Percentiles rank a stretch among this genome's conserved stretches.
These are phyloP conservation scores for Gila robusta DNA, from an alignment of 2,797 vertebrate species.

Conservation along the genomic window DNA sequence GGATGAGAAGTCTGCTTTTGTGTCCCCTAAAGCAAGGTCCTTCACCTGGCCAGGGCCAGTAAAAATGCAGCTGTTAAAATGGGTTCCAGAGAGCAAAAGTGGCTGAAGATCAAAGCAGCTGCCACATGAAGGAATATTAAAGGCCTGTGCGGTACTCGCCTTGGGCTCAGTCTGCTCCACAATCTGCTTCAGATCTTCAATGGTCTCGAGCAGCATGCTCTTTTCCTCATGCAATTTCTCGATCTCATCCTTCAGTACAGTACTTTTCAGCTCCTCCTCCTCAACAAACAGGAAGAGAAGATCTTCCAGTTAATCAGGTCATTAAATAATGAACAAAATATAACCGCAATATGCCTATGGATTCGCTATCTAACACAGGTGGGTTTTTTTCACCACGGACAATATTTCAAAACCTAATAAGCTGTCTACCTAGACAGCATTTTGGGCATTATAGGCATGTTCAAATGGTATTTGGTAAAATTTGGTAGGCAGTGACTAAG, in stretches of 20 bases:
- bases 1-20: constrained; percentile 41
- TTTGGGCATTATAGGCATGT: not conserved
- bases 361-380: not conserved
- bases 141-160: constrained; percentile 67
- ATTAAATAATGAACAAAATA: constrained; percentile 38
- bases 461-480: not conserved
- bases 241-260: constrained; percentile 73
- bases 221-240: constrained; percentile 81
- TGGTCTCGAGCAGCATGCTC: constrained; percentile 80
- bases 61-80: constrained; percentile 59
- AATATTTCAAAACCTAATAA: constrained; percentile 8
- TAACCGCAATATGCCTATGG: constrained; percentile 4
- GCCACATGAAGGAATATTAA: constrained; percentile 64
- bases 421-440: not conserved
- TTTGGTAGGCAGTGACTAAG: not conserved
- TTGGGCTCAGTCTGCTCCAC: constrained; percentile 72
- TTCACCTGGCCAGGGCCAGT: constrained; percentile 58
- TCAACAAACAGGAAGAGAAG: constrained; percentile 59
- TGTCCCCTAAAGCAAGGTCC: constrained; percentile 55
- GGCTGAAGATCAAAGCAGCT: constrained; percentile 62
- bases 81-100: constrained; percentile 62
- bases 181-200: constrained; percentile 80
- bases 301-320: constrained; percentile 46
- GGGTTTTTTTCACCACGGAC: not conserved
- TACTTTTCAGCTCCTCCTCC: constrained; percentile 76